phyloP scores from a whole-genome alignment of 1,140 invertebrate genomes.

The Conus ventricosus region DNA sequence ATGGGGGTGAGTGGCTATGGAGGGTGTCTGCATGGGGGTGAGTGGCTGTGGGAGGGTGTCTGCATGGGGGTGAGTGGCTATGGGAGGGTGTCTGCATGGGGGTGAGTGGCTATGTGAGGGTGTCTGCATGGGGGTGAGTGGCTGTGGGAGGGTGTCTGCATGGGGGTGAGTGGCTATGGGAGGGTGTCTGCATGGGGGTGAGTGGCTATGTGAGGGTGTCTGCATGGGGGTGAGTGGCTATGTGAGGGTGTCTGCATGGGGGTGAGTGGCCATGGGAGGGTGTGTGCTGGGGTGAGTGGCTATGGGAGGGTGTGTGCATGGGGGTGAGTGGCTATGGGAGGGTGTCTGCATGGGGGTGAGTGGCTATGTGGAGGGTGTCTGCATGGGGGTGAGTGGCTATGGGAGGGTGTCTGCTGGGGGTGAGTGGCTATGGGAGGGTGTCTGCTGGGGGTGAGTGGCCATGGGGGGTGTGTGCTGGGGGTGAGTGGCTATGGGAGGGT shows the following conservation, averaged over 20 bases:
- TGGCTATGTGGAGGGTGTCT: neutral
- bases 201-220: neutral
- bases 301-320: too few species aligned
- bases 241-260: neutral
- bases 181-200: neutral
- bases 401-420: neutral
- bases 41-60: neutral
- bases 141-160: neutral
- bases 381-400: neutral
- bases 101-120: too few species aligned
- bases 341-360: neutral
- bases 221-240: constrained; percentile 5
- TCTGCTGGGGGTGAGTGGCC: neutral
- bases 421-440: neutral
- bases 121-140: neutral
- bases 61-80: neutral
- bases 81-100: too few species aligned
- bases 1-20: too few species aligned
- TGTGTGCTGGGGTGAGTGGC: too few species aligned
- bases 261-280: neutral
- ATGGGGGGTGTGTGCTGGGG: too few species aligned
- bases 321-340: neutral
- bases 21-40: constrained; percentile 1
- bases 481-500: too few species aligned
- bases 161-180: neutral